A percentile compares a stretch with the other conserved stretches of the same genome.
phyloP scores from a whole-genome alignment of 2,888 invertebrate genomes.

The Erebia aethiops region DNA sequence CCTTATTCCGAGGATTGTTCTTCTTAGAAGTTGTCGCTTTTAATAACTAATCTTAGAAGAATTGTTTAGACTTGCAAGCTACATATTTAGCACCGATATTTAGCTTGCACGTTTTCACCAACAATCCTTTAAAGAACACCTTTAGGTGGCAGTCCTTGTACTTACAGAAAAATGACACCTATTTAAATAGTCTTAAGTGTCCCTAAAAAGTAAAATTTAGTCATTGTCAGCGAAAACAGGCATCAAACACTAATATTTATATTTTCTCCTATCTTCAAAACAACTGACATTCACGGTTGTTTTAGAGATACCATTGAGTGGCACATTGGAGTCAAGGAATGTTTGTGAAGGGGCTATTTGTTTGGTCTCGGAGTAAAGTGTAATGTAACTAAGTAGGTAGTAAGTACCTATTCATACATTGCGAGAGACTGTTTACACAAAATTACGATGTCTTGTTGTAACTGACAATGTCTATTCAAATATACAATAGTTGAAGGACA shows the following conservation, averaged over 20 bases:
- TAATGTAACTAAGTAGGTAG: background rate
- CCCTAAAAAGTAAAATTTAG: too few species aligned
- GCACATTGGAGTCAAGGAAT: slow-evolving; percentile 30
- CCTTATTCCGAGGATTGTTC: slow-evolving; percentile 2
- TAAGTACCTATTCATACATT: slow-evolving; percentile 25
- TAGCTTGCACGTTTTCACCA: too few species aligned
- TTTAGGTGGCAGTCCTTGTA: too few species aligned
- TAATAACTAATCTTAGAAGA: too few species aligned
- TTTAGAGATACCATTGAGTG: background rate
- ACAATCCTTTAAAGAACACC: too few species aligned
- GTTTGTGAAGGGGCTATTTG: slow-evolving; percentile 27
- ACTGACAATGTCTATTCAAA: slow-evolving; percentile 2
- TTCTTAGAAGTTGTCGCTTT: background rate
- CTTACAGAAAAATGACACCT: too few species aligned
- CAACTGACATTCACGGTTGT: background rate
- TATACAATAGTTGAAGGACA: background rate
- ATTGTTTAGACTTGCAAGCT: too few species aligned
- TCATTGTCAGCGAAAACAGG: background rate
- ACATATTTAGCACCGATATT: too few species aligned
- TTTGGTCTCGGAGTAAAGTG: slow-evolving; percentile 14
- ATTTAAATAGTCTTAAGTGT: too few species aligned
- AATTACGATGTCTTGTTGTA: slow-evolving; percentile 6
- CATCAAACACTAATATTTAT: background rate
- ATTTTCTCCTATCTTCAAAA: background rate
- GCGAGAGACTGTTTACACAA: slow-evolving; percentile 24